phyloP scores from a whole-genome alignment of 92 coral and sea anemone species.

The Phymanthus crucifer region DNA sequence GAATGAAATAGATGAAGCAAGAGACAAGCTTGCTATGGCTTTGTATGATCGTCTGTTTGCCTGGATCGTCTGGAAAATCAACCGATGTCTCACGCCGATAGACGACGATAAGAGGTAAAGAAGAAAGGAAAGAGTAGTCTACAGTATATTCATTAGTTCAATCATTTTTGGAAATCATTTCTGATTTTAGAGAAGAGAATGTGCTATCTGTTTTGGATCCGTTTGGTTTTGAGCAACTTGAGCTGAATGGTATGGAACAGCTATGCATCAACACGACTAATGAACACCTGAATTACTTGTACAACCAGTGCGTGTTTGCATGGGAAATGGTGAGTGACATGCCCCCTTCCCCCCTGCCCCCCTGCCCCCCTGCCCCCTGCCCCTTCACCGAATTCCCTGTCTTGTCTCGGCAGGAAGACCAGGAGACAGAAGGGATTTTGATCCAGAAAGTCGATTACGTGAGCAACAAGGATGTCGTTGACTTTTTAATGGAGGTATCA shows the following conservation, averaged over 20 bases:
- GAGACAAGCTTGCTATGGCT: conserved; percentile 58
- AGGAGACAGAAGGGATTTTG: conserved; percentile 60
- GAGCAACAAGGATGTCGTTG: conserved; percentile 65
- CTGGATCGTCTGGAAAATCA: conserved; percentile 68
- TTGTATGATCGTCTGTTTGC: conserved; percentile 64
- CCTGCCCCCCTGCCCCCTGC: not conserved
- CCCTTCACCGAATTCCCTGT: not conserved
- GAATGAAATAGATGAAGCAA: conserved; percentile 49
- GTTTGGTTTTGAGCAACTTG: conserved; percentile 68
- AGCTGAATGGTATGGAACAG: conserved; percentile 58
- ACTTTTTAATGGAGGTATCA: conserved; percentile 58
- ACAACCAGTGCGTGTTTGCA: conserved; percentile 58
- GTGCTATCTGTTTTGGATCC: conserved; percentile 60
- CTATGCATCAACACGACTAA: conserved; percentile 69
- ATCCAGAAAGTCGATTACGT: conserved; percentile 32
- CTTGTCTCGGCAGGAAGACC: conserved; percentile 45
- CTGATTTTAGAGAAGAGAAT: conserved; percentile 2
- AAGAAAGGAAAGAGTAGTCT: too few species aligned
- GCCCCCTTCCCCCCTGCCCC: not conserved
- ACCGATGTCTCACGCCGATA: conserved; percentile 29
- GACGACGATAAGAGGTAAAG: not conserved
- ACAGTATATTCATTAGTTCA: too few species aligned
- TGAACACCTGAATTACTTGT: conserved; percentile 67
- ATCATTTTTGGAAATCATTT: not conserved
- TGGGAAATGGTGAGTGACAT: conserved; percentile 61